These are phyloP conservation scores for Phyto melanocephala DNA, from an alignment of 2,888 invertebrate species.

Conservation along the genomic window DNA sequence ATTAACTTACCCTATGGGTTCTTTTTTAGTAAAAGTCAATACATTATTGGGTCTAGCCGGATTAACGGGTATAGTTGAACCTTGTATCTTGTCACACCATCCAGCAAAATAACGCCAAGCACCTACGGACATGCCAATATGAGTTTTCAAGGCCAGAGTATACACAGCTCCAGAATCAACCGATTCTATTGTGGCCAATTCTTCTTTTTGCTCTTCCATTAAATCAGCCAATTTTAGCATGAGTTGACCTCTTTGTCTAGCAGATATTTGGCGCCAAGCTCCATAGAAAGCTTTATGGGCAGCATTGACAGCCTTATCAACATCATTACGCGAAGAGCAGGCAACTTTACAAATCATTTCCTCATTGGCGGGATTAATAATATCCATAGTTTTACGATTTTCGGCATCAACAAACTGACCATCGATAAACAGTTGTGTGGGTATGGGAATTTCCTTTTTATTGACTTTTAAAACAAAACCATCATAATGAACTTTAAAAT, in stretches of 20 bases:
- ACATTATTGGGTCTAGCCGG: slow-evolving; percentile 95
- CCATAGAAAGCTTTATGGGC: slow-evolving; percentile 94
- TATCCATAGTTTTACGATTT: slow-evolving; percentile 82
- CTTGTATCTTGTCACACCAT: slow-evolving; percentile 97
- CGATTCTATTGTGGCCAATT: slow-evolving; percentile 95
- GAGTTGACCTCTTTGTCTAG: slow-evolving; percentile 91
- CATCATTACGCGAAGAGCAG: slow-evolving; percentile 88
- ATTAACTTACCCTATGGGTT: slow-evolving; percentile 88
- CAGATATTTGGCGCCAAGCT: slow-evolving; percentile 96
- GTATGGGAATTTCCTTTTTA: slow-evolving; percentile 90
- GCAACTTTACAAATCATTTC: slow-evolving; percentile 87
- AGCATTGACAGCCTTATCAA: slow-evolving; percentile 91
- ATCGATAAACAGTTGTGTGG: slow-evolving; percentile 94
- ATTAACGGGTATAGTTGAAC: slow-evolving; percentile 93
- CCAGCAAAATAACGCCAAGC: slow-evolving; percentile 98
- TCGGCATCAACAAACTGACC: slow-evolving; percentile 92
- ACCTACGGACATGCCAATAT: slow-evolving; percentile 98
- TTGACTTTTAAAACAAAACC: slow-evolving; percentile 89
- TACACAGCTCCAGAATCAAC: slow-evolving; percentile 98
- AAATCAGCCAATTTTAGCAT: slow-evolving; percentile 94
- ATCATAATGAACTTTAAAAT: slow-evolving; percentile 82
- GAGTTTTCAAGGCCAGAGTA: slow-evolving; percentile 96
- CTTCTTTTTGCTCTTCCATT: slow-evolving; percentile 96
- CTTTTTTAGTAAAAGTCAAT: slow-evolving; percentile 91
- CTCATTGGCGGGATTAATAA: slow-evolving; percentile 93